Base-by-base conservation (phyloP, 2,797 vertebrate species). In the Catharus ustulatus region DNA sequence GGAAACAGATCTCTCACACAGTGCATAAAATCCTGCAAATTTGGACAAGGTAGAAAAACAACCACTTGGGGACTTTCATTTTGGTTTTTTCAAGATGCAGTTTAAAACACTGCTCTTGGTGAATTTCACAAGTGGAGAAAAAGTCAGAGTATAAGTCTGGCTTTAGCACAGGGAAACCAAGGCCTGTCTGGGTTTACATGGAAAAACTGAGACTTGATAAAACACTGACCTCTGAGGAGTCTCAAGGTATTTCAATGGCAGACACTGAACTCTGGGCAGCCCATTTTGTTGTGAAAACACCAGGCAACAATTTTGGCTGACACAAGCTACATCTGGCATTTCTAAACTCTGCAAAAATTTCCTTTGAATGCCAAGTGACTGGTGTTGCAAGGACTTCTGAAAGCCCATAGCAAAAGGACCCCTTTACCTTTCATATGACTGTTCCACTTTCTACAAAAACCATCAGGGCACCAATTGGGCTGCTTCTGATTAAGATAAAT, bases 301-400 rank as follows among this genome's bases (percentile, higher is more conserved):
- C 73, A 91, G 72, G 81, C 55, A n/a, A 89, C 66, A 78, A 48
- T 38, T 90, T 43, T 82, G 71, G 76, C 84, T 49, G 73, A 87
- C 76, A 93, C 40, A 68, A 45, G 66, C 52, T 61, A 24, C 29
- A 62, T 92, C 89, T 81, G 89, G 87, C 83, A 94, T 88, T 93
- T 81, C 90, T 78, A 74, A 94, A 36, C 32, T 64, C 43, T 94
- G 81, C 81, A 96, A 54, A 94, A 84, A 89, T 43, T 21, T 36
- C 73, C 46, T 61, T 3, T 80, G 77, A 43, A 74, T 82, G 83
- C 74, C 87, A 64, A 94, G 49, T 26, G 55, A 61, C 38, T 63
- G 59, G 71, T 88, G 87, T 43, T 76, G 76, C 80, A 89, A 82
- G 64, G 59, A 69, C 20, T 88, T 82, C 13, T 52, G 72, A 77